These are phyloP conservation scores for Aphaenogaster ashmeadi DNA, from an alignment of 1,140 invertebrate species.

Conservation along the genomic window DNA sequence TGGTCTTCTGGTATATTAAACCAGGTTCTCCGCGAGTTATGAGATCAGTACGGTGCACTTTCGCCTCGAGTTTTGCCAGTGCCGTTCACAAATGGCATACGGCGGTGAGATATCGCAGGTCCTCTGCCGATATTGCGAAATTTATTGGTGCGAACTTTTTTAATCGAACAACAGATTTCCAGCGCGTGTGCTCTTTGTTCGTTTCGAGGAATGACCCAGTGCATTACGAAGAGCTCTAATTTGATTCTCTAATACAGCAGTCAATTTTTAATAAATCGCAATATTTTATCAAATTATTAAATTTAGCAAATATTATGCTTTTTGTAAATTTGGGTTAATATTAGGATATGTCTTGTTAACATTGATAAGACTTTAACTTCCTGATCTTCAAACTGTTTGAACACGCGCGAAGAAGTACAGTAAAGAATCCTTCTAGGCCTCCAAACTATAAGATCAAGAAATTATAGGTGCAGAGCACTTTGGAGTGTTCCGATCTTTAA, in stretches of 20 bases:
- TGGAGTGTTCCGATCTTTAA: neutral
- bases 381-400: neutral
- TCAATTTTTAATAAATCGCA: slow-evolving; percentile 16
- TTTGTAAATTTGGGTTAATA: neutral
- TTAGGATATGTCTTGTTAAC: neutral
- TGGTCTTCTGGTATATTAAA: slow-evolving; percentile 24
- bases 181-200: slow-evolving; percentile 5
- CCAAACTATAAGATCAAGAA: neutral
- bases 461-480: neutral
- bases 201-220: slow-evolving; percentile 30
- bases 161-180: slow-evolving; percentile 47
- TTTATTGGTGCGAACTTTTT: slow-evolving; percentile 53
- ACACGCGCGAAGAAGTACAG: neutral
- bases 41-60: slow-evolving; percentile 31
- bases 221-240: slow-evolving; percentile 23
- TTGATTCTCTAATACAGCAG: neutral
- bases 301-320: neutral
- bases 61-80: slow-evolving; percentile 28
- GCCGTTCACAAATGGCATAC: slow-evolving; percentile 42
- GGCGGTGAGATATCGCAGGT: slow-evolving; percentile 35
- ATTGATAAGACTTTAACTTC: neutral
- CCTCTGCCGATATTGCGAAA: slow-evolving; percentile 40
- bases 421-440: neutral
- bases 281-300: neutral
- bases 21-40: slow-evolving; percentile 13